A percentile compares a stretch with the other conserved stretches of the same genome.
phyloP scores from a whole-genome alignment of 2,113 vertebrate genomes.

The Chinchilla lanigera region DNA sequence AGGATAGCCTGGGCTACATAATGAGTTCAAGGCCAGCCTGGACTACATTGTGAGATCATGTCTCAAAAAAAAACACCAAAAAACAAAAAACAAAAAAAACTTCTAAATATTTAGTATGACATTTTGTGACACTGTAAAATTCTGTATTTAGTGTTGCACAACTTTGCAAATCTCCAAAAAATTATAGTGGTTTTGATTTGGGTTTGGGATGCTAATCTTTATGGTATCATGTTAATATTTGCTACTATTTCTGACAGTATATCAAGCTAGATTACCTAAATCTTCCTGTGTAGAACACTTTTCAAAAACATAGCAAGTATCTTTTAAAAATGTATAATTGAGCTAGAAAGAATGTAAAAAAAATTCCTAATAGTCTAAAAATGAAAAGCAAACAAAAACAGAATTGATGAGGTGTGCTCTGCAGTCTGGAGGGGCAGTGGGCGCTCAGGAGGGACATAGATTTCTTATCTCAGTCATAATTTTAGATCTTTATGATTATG shows the following conservation, averaged over 20 bases:
- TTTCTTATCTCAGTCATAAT: not conserved
- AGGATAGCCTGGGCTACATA: not conserved
- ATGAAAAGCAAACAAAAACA: not conserved
- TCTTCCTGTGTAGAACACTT: not conserved
- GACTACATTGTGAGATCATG: not conserved
- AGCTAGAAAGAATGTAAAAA: constrained; percentile 26
- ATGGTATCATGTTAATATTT: not conserved
- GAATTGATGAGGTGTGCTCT: not conserved
- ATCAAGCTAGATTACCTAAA: not conserved
- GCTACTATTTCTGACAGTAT: not conserved
- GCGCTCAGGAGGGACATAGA: not conserved
- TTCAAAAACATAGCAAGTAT: not conserved
- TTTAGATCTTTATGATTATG: not conserved
- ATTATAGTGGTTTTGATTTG: not conserved
- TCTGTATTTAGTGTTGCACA: not conserved
- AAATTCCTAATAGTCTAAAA: not conserved
- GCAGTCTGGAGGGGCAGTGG: too few relatives aligned
- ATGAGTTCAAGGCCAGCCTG: not conserved
- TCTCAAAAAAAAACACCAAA: not conserved
- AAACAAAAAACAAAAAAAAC: too few relatives aligned
- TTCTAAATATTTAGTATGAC: not conserved
- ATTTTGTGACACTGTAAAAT: not conserved
- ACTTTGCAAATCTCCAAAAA: constrained; percentile 26
- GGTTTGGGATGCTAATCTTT: constrained; percentile 26
- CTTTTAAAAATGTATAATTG: not conserved